Conservation (phyloP, 2,797 vertebrate genomes). For the Phyllotis vaccarum region DNA sequence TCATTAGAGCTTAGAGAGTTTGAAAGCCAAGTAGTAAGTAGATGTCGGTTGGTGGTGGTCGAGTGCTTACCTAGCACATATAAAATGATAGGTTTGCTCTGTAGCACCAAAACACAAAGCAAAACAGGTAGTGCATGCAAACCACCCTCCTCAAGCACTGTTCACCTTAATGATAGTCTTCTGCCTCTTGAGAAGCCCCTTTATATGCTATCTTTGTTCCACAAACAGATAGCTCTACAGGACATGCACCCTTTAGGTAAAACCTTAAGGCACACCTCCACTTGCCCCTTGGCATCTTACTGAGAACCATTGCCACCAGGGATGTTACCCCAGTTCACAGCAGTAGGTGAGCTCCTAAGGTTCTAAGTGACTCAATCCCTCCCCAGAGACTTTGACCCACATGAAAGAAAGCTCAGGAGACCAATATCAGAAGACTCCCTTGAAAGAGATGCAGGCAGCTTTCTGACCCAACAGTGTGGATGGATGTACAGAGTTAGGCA, state of each 20-base stretch:
- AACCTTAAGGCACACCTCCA: slow-evolving; percentile 4
- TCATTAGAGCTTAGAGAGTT: not conserved
- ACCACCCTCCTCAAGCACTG: not conserved
- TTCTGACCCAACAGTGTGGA: not conserved
- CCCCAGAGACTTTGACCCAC: not conserved
- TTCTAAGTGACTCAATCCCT: not conserved
- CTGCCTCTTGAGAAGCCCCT: not conserved
- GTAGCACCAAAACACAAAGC: not conserved
- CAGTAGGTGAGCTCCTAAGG: not conserved
- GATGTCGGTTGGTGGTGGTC: too few species aligned
- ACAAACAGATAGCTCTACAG: slow-evolving; percentile 9
- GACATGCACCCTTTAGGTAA: not conserved
- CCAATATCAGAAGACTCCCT: slow-evolving; percentile 9
- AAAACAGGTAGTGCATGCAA: not conserved
- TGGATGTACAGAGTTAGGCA: slow-evolving; percentile 18
- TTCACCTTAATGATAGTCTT: not conserved
- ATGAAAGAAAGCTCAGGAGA: slow-evolving; percentile 6
- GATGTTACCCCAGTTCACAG: not conserved
- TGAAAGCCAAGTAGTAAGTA: not conserved
- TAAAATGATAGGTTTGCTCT: not conserved
- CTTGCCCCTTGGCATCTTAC: not conserved
- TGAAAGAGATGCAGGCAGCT: slow-evolving; percentile 27
- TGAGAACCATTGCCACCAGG: not conserved
- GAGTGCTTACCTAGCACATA: not conserved
- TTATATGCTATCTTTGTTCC: not conserved